A percentile compares a stretch with the other conserved stretches of the same genome.
phyloP scores from a whole-genome alignment of 2,113 vertebrate species.

The Ochotona princeps region DNA sequence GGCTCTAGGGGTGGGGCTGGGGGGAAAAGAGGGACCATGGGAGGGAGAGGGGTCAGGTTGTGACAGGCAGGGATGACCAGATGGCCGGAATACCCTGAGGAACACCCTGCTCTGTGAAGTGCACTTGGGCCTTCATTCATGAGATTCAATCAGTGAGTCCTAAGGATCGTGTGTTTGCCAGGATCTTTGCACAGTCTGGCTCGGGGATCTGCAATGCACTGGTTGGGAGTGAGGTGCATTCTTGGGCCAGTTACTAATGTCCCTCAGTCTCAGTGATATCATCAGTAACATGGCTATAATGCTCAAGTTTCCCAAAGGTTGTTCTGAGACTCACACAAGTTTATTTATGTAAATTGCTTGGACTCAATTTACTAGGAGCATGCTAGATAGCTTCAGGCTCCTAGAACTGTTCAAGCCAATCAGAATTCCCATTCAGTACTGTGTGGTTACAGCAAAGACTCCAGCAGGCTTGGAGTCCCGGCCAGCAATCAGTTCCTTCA shows the following conservation, averaged over 20 bases:
- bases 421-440: background rate
- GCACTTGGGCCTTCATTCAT: background rate
- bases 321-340: background rate
- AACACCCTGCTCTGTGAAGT: background rate
- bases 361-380: background rate
- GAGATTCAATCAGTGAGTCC: background rate
- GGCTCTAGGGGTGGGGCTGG: background rate
- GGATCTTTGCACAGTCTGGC: background rate
- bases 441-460: background rate
- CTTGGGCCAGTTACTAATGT: constrained; percentile 24
- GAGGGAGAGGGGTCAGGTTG: background rate
- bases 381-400: background rate
- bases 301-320: background rate
- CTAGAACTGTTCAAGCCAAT: background rate
- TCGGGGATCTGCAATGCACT: background rate
- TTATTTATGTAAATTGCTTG: constrained; percentile 25
- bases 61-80: background rate
- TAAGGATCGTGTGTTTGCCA: background rate
- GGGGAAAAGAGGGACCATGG: background rate
- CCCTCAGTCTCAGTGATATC: background rate
- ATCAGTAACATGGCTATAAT: background rate
- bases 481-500: background rate
- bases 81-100: background rate
- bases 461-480: background rate
- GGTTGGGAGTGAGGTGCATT: background rate